Conservation (phyloP, 2,888 invertebrate species). For the Brenthis hecate region DNA sequence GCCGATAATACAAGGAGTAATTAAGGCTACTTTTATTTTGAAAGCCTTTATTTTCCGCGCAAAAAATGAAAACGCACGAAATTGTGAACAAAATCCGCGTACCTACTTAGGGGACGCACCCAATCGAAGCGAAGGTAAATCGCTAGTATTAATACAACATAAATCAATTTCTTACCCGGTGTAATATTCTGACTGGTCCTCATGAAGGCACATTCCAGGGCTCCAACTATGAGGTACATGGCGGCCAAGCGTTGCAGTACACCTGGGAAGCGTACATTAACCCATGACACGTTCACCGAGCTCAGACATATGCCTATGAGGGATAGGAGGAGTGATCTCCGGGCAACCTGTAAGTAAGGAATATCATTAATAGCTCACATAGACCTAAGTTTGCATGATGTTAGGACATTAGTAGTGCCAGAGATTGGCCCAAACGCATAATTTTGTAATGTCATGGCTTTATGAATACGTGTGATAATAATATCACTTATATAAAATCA, state of each 20-base stretch:
- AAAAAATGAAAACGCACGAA: no score
- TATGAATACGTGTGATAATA: background rate
- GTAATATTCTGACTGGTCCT: slow-evolving; percentile 64
- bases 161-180: slow-evolving; percentile 46
- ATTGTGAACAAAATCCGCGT: no score
- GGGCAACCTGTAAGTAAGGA: slow-evolving; percentile 62
- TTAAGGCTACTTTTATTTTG: no score
- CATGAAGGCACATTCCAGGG: slow-evolving; percentile 83
- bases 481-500: background rate
- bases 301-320: slow-evolving; percentile 84
- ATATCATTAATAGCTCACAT: background rate
- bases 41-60: no score
- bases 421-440: no score
- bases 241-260: slow-evolving; percentile 92
- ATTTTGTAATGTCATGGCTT: no score
- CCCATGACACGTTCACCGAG: slow-evolving; percentile 74
- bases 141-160: background rate
- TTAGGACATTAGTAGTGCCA: no score
- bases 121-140: no score
- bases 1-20: background rate
- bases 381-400: no score
- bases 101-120: no score
- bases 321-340: slow-evolving; percentile 84
- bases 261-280: slow-evolving; percentile 87
- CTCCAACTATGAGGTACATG: slow-evolving; percentile 88